These are phyloP conservation scores for Spisula subtruncata DNA, from an alignment of 2,888 invertebrate species.

Conservation along the genomic window DNA sequence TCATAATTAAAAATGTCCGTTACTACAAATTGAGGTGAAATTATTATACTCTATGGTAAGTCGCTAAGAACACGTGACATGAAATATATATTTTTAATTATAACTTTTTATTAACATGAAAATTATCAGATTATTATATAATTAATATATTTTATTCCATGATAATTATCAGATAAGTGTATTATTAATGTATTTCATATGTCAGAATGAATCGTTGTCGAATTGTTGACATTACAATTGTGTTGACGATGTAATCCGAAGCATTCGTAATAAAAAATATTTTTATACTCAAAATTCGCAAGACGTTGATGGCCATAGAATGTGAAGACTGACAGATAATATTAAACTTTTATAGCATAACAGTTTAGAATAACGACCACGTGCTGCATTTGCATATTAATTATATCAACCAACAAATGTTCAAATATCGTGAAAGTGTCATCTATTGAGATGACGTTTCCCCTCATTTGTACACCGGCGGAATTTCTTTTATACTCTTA, in stretches of 20 bases:
- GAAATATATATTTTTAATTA: too few relatives aligned
- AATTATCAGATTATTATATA: background rate
- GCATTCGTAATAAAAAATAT: background rate
- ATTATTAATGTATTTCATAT: background rate
- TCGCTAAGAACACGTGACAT: too few relatives aligned
- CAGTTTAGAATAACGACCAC: background rate
- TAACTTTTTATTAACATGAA: background rate
- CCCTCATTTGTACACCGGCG: background rate
- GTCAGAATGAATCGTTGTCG: background rate
- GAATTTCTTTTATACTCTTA: background rate
- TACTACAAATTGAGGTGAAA: too few relatives aligned
- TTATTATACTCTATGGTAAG: too few relatives aligned
- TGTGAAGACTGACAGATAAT: slow-evolving; percentile 5
- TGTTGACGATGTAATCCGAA: background rate
- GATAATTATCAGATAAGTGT: background rate
- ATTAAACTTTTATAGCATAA: slow-evolving; percentile 15
- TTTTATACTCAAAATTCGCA: background rate
- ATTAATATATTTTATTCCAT: background rate
- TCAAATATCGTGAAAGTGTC: slow-evolving; percentile 2
- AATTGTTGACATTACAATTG: background rate
- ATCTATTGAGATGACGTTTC: background rate
- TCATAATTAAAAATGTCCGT: too few relatives aligned
- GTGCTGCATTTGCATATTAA: slow-evolving; percentile 10
- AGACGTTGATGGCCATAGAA: background rate
- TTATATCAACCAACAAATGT: background rate